Evolutionary conservation across 2,797 vertebrate species (phyloP), one percentile per base, ranked within the genome.

Genomic region (Anniella stebbinsi): DNA sequence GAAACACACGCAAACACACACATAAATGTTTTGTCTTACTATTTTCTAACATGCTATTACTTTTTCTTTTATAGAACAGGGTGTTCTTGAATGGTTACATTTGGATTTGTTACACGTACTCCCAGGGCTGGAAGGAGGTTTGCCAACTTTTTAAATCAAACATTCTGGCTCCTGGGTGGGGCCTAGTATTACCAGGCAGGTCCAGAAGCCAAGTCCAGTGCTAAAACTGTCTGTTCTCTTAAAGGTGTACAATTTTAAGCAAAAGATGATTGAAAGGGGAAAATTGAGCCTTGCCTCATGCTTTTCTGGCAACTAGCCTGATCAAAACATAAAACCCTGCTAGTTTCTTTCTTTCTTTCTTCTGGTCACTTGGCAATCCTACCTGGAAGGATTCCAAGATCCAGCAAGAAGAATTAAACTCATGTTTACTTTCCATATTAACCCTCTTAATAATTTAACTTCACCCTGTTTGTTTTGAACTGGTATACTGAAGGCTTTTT

Each of bases 301-400:
- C 48, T 87, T 87, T 87, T 38, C 45, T 80, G 76, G 76, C 86
- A 87, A 80, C 15, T 87, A 51, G 76, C 77, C 63, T 80, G 66
- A 80, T 51, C 63, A 78, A 69, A 36, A 73, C 63, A 38, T 45
- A 66, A 18, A 80, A 70, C 25, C 23, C 48, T 54, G 51, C 18
- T 7, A 81, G 67, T 15, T 23, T 51, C 51, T 17, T 69, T 78
- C 70, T 57, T 72, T 17, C 54, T 67, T 88, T 57, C 54, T 28
- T 12, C 28, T 81, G 78, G 67, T 57, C 77, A 88, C 25, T 72
- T 88, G 78, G 45, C 48, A 82, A 10, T 63, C 18, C n/a, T 82
- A 45, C 30, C 25, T 88, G 87, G 48, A 81, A 15, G 23, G 66
- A 67, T 33, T 73, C 51, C 54, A 82, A 82, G 51, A 72, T 82